Conservation (phyloP, 2,797 vertebrate species). For the Aulostomus chinensis region DNA sequence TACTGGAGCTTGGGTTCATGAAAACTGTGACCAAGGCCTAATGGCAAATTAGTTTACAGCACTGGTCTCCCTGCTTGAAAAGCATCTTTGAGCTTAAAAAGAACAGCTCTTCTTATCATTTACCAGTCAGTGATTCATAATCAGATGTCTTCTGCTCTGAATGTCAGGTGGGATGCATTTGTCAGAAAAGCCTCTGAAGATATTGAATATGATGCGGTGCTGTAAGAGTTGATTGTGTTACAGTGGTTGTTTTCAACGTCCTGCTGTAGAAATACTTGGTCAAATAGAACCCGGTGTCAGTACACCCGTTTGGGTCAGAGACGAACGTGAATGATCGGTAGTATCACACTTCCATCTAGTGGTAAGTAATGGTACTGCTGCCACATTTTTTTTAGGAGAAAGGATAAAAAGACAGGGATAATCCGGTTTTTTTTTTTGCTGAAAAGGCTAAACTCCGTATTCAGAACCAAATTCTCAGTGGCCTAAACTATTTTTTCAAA, state of each 20-base stretch:
- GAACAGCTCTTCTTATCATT: no score
- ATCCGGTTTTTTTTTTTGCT: no score
- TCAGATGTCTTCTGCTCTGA: not conserved
- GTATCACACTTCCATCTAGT: constrained; percentile 77
- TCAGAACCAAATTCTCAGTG: no score
- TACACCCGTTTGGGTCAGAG: constrained; percentile 19
- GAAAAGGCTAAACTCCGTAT: no score
- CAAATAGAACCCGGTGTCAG: constrained; percentile 31
- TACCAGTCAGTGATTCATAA: not conserved
- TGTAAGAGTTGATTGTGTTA: constrained; percentile 21
- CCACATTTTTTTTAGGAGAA: not conserved
- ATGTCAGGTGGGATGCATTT: not conserved
- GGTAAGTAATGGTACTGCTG: constrained; percentile 41
- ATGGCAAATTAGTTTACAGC: no score
- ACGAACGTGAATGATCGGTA: constrained; percentile 23
- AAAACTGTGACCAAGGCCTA: no score
- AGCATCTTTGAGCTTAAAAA: no score
- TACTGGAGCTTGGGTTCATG: no score
- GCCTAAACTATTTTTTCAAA: no score
- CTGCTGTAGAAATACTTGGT: constrained; percentile 29
- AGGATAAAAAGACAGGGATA: no score
- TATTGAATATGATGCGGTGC: constrained; percentile 18
- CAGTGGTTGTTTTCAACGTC: constrained; percentile 31
- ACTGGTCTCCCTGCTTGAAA: no score
- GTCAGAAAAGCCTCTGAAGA: constrained; percentile 1